Evolutionary conservation across 1,140 invertebrate genomes (phyloP), one percentile per base, ranked within the genome.

Genomic region (Drosophila nigrodunni): DNA sequence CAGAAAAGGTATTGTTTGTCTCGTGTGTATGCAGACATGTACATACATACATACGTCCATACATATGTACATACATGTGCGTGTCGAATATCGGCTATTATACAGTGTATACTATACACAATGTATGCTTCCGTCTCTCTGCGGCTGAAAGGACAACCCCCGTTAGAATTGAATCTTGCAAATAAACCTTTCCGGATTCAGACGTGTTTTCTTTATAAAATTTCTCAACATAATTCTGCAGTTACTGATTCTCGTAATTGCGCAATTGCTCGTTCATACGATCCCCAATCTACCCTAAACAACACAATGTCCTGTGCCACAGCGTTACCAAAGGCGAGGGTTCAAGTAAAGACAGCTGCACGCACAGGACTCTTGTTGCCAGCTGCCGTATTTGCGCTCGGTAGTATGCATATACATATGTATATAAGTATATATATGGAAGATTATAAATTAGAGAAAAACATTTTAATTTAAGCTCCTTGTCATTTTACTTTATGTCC

Each of bases 291-390:
- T 59, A 88, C 82, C 82, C 82, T 44, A 49, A 69, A 41, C 35
- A 9, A 37, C 30, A 18, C 18, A 52, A 78, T 87, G 85, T 88
- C 85, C 85, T 89, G 85, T 89, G 85, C 80, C 83, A 77, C 2
- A 10, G 25, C 21, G 35, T 55, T 39, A 60, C n/a, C n/a, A 58
- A 72, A 73, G 49, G 58, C 69, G 46, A 15, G 65, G 6, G 25
- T 21, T 21, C 25, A 30, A 30, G 25, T 30, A 6, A 30, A 69
- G 85, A 89, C 85, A 89, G 85, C 85, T 88, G 85, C 85, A 78
- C 55, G 54, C 57, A 65, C 78, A 80, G 85, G 83, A 89, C 76
- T 77, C 65, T 61, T 11, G 65, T 43, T 50, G 71, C 80, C 83
- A 83, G 83, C 83, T 89, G 83, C 80, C 71, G 64, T 74, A 30